Percentiles rank a stretch among this genome's conserved stretches.
Conservation (phyloP, 2,113 vertebrate genomes). For the Tetraodon nigroviridis region DNA sequence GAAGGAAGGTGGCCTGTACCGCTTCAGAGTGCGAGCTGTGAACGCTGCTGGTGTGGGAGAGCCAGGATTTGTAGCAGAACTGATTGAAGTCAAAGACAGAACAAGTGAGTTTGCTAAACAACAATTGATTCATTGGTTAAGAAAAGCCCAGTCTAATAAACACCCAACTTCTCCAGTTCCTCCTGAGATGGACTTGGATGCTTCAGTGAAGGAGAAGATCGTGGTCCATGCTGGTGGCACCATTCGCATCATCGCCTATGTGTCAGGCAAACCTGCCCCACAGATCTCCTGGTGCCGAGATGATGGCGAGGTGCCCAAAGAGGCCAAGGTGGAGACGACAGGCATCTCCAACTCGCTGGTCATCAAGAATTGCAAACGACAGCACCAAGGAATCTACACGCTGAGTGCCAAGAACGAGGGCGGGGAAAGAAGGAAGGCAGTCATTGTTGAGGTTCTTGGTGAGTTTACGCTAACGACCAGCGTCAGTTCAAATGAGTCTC, state of each 20-base stretch:
- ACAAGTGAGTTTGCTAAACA: conserved; percentile 78
- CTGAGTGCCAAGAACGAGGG: conserved; percentile 93
- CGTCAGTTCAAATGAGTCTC: too few relatives aligned
- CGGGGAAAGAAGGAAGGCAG: conserved; percentile 90
- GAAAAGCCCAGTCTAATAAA: background rate
- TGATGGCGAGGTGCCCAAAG: conserved; percentile 84
- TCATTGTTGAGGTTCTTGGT: conserved; percentile 98
- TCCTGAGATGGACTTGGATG: conserved; percentile 93
- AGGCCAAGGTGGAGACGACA: conserved; percentile 88
- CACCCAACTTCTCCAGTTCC: conserved; percentile 69
- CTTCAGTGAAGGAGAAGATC: conserved; percentile 92
- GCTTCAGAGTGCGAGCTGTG: conserved; percentile 91
- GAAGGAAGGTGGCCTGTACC: conserved; percentile 91
- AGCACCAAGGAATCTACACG: conserved; percentile 92
- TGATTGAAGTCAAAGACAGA: conserved; percentile 94
- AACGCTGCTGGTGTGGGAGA: conserved; percentile 91
- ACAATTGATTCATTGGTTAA: background rate
- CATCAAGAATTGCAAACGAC: conserved; percentile 90
- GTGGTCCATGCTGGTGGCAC: conserved; percentile 94
- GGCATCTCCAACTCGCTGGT: conserved; percentile 94
- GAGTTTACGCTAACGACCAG: conserved; percentile 39
- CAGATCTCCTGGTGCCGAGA: conserved; percentile 87
- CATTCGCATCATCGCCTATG: conserved; percentile 94
- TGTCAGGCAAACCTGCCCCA: conserved; percentile 93
- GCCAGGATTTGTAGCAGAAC: conserved; percentile 87